Evolutionary conservation across 2,113 vertebrate genomes (phyloP), one percentile per base, ranked within the genome.

Genomic region (Taxidea taxus): DNA sequence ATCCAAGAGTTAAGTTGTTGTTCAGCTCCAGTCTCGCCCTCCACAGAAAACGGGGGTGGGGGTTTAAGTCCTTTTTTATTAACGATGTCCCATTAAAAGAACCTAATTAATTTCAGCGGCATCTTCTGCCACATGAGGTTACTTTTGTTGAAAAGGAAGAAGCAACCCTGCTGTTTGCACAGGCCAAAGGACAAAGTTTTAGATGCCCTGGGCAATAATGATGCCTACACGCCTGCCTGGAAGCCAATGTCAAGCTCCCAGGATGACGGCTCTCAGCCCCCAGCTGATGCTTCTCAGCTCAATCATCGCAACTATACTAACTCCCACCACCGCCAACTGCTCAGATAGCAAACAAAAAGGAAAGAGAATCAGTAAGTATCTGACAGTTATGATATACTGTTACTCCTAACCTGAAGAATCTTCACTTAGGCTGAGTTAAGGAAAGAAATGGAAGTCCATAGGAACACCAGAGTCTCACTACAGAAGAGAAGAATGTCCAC

Each of bases 61-160:
- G 27, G 11, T 11, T 14, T 27, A 92, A 1, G 34, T 29, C 81
- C 37, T 94, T 91, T 96, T 58, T 20, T 1, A 92, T 96, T 91
- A 87, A 98, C 80, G 97, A 75, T 72, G 39, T 27, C 87, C 42
- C 94, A 93, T 56, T 14, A 83, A 70, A 37, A 83, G 4, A 58
- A 75, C 60, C 13, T 80, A 97, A 47, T 37, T 95, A 93, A 95
- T 60, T 91, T 97, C 51, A 94, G 70, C 2, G 21, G 13, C 66
- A 74, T 92, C 86, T 81, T 92, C 29, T 44, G 56, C 51, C 49
- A 89, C 77, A 29, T 3, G 51, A 80, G 6, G 16, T 37, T 60
- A 86, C 86, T 75, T 97, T 94, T 72, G 80, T 64, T 58, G 60
- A 80, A 64, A 23, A 91, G 34, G 66, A 72, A 44, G n/a, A 87